A percentile compares a stretch with the other conserved stretches of the same genome.
phyloP scores from a whole-genome alignment of 2,797 vertebrate genomes.

The Telmatherina bonti region DNA sequence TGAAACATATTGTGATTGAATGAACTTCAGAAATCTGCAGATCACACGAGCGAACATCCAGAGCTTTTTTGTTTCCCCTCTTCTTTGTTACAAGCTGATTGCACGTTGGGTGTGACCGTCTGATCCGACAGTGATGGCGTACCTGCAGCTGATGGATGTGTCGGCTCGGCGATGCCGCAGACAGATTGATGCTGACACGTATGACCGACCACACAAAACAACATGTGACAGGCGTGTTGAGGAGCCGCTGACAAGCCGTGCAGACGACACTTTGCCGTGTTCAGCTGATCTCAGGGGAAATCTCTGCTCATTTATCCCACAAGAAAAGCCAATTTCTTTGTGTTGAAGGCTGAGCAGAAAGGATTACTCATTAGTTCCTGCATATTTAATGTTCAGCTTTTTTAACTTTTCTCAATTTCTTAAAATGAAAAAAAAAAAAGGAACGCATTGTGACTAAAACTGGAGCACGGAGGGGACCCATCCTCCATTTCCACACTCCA shows the following conservation, averaged over 20 bases:
- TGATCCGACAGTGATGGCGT: conserved; percentile 30
- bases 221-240: conserved; percentile 55
- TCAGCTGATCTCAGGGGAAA: conserved; percentile 39
- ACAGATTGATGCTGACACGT: conserved; percentile 62
- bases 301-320: conserved; percentile 19
- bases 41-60: conserved; percentile 7
- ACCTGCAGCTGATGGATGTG: conserved; percentile 51
- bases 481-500: not conserved
- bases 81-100: conserved; percentile 25
- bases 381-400: conserved; percentile 1
- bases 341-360: conserved; percentile 13
- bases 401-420: conserved; percentile 14
- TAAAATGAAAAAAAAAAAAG: conserved; percentile 10
- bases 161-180: conserved; percentile 31
- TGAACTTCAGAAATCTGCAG: not conserved
- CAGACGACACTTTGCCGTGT: conserved; percentile 7
- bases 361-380: conserved; percentile 7
- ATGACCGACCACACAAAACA: conserved; percentile 49
- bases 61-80: conserved; percentile 14
- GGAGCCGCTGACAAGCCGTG: conserved; percentile 19
- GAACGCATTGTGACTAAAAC: not conserved
- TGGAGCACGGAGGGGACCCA: conserved; percentile 10
- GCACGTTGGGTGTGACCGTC: conserved; percentile 28
- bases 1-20: not conserved
- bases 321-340: conserved; percentile 7